Evolutionary conservation across 2,113 vertebrate species (phyloP).

Genomic region (Cololabis saira): DNA sequence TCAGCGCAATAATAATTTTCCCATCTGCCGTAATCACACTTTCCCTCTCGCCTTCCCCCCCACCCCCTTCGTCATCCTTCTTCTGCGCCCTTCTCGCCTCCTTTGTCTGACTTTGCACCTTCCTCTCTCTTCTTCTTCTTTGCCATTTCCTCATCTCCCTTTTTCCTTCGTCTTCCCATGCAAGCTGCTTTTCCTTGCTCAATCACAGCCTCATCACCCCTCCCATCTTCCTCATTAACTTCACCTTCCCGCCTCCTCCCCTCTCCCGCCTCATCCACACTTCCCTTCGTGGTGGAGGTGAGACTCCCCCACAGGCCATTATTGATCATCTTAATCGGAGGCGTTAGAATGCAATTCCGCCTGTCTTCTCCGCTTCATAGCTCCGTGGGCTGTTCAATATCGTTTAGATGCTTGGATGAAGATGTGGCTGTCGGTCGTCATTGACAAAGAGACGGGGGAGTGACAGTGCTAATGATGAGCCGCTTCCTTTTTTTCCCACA

Average conservation of each 20-base stretch:
- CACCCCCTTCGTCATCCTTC: slow-evolving; percentile 8
- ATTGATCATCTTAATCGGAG: slow-evolving; percentile 71
- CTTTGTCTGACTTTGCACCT: slow-evolving; percentile 26
- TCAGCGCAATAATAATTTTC: slow-evolving; percentile 43
- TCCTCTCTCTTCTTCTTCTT: not conserved
- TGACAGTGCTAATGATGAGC: slow-evolving; percentile 44
- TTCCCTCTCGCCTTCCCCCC: slow-evolving; percentile 8
- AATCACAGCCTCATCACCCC: slow-evolving; percentile 16
- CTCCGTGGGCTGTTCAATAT: slow-evolving; percentile 55
- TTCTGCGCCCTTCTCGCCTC: slow-evolving; percentile 4
- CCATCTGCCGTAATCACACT: slow-evolving; percentile 53
- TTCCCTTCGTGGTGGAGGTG: slow-evolving; percentile 4
- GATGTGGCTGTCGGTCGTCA: slow-evolving; percentile 44
- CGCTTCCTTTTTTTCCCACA: slow-evolving; percentile 8
- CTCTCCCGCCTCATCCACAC: not conserved
- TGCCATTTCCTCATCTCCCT: not conserved
- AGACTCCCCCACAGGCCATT: slow-evolving; percentile 30
- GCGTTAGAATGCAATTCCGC: slow-evolving; percentile 64
- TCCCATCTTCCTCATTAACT: slow-evolving; percentile 25
- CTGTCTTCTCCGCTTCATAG: slow-evolving; percentile 57
- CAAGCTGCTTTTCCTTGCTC: not conserved
- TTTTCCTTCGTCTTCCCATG: not conserved
- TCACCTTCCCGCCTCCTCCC: not conserved
- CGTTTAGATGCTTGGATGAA: slow-evolving; percentile 70
- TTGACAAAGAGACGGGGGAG: slow-evolving; percentile 18